Evolutionary conservation across 2,888 invertebrate genomes (phyloP).

Genomic region (Eretmocerus hayati): DNA sequence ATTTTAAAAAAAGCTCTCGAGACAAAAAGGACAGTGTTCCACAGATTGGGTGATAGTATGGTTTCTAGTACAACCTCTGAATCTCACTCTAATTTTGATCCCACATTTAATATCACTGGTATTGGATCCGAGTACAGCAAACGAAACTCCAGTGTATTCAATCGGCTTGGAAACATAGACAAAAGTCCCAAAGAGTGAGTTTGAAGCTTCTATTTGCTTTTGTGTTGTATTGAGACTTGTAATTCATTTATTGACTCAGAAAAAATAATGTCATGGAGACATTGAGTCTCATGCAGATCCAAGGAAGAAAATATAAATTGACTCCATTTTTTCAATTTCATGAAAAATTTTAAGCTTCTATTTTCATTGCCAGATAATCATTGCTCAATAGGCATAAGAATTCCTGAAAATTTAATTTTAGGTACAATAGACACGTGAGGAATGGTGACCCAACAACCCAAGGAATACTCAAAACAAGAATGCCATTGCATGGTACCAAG

Average conservation of each 20-base stretch:
- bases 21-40: conserved; percentile 49
- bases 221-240: neutral
- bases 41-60: conserved; percentile 49
- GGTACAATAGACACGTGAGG: conserved; percentile 34
- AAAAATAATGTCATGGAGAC: too few relatives aligned
- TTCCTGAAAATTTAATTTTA: conserved; percentile 1
- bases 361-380: neutral
- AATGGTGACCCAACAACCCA: conserved; percentile 31
- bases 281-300: too few relatives aligned
- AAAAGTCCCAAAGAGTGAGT: conserved; percentile 13
- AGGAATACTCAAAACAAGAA: conserved; percentile 37
- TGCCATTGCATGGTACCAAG: conserved; percentile 22
- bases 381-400: neutral
- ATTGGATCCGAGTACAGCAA: conserved; percentile 39
- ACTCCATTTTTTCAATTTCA: neutral
- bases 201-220: neutral
- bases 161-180: conserved; percentile 43
- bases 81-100: conserved; percentile 20
- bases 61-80: conserved; percentile 46
- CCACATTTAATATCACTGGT: conserved; percentile 43
- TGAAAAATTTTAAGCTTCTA: neutral
- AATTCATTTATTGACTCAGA: neutral
- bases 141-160: conserved; percentile 39
- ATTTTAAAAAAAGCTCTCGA: conserved; percentile 40
- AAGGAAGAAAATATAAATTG: too few relatives aligned